phyloP scores from a whole-genome alignment of 2,888 invertebrate species.

The Tetramorium bicarinatum region DNA sequence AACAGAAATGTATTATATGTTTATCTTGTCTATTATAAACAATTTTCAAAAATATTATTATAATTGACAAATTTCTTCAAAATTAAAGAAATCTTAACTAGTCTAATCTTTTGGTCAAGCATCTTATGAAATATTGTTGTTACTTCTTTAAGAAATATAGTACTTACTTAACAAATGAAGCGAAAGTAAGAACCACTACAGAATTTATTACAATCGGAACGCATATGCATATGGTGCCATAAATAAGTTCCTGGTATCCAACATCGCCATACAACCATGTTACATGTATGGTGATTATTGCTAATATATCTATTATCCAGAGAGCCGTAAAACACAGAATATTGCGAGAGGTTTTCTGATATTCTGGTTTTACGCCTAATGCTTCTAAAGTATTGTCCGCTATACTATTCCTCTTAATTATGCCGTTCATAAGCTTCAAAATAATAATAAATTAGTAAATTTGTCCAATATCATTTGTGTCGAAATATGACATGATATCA shows the following conservation, averaged over 20 bases:
- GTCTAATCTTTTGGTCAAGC: background rate
- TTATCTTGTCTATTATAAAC: background rate
- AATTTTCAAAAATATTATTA: background rate
- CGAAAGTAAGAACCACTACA: constrained; percentile 23
- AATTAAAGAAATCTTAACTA: background rate
- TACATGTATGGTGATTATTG: background rate
- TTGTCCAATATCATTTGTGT: background rate
- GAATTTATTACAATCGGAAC: constrained; percentile 37
- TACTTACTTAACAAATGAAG: constrained; percentile 28
- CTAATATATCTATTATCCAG: background rate
- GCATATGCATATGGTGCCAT: background rate
- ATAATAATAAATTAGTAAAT: constrained; percentile 13
- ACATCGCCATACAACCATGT: background rate
- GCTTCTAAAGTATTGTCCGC: constrained; percentile 31
- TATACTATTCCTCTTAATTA: constrained; percentile 3
- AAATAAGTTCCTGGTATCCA: background rate
- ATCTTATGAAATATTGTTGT: background rate
- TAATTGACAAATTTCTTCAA: background rate
- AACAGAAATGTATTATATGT: background rate
- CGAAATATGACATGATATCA: background rate
- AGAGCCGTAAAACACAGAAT: background rate
- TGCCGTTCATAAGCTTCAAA: background rate
- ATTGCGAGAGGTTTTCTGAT: background rate
- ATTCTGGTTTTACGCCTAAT: constrained; percentile 26
- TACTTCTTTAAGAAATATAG: background rate